Base-by-base conservation (phyloP, 1,140 invertebrate genomes). In the Drosophila repletoides region DNA sequence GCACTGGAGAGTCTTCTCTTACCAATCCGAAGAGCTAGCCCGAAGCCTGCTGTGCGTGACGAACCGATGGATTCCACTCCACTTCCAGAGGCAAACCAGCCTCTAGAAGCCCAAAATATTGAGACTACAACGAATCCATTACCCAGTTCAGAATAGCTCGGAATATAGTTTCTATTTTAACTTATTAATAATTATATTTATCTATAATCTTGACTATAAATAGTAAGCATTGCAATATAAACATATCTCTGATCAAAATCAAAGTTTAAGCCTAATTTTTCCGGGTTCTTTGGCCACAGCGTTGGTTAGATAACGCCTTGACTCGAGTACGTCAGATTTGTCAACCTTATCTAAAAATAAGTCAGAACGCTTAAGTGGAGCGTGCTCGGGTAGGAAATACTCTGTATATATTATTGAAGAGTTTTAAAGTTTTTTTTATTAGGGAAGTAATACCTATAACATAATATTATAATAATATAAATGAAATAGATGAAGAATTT, bases 1-100 rank as follows among this genome's bases (percentile, higher is more conserved):
- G 68, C 55, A 2, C 22, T 86, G 4, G 72, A 80, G 9, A 51
- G 10, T 6, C 24, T 41, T 21, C 17, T 73, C 5, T n/a, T 64
- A 0, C 38, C 53, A 1, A 41, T 36, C 7, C 55, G 10, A 1
- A 43, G 19, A 12, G 15, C 15, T 3, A 43, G n/a, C 3, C 15
- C 29, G 6, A 46, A 38, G 7, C 17, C 26, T 15, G 43, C 28
- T 1, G 26, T 1, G 5, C 6, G 2, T n/a, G 26, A 29, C 1
- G 4, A 6, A 5, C 12, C 7, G 10, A 29, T 7, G 28, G 26
- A 17, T 29, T n/a, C 4, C 28, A 46, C 2, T 17, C 12, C n/a
- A 15, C 14, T 17, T 17, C 7, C 10, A 4, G 24, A n/a, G n/a
- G n/a, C n/a, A n/a, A n/a, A n/a, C n/a, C n/a, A n/a, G n/a, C n/a